Percentiles rank a stretch among this genome's conserved stretches.
phyloP scores from a whole-genome alignment of 2,113 vertebrate genomes.

The Actenoides hombroni region DNA sequence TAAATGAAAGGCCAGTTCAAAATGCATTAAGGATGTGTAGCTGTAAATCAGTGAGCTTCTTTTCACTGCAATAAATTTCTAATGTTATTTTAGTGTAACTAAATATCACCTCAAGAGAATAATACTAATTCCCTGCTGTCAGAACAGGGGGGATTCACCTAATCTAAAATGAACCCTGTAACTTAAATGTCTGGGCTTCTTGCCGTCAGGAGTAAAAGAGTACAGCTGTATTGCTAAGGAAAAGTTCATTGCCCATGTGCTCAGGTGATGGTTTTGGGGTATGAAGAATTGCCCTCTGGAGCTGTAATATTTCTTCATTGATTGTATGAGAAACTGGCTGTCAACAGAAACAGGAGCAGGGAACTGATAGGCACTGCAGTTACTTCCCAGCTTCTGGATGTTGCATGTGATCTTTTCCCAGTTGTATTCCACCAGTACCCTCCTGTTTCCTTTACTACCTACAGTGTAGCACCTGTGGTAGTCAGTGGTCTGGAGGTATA shows the following conservation, averaged over 20 bases:
- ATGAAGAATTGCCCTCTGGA: not conserved
- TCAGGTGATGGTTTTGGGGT: not conserved
- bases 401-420: not conserved
- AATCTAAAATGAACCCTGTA: not conserved
- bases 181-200: not conserved
- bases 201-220: not conserved
- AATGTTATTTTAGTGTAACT: not conserved
- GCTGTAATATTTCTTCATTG: not conserved
- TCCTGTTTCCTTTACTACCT: not conserved
- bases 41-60: not conserved
- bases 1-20: constrained; percentile 31
- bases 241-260: not conserved
- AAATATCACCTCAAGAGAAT: not conserved
- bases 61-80: constrained; percentile 6
- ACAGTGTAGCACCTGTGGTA: not conserved
- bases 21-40: not conserved
- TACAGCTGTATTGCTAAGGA: not conserved
- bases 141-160: not conserved
- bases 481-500: not conserved
- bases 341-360: not conserved
- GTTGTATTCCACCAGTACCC: not conserved
- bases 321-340: not conserved
- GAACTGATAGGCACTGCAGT: not conserved
- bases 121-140: not conserved
- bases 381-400: not conserved